These are phyloP conservation scores for Trichonephila clavipes DNA, from an alignment of 1,140 invertebrate genomes.

Conservation along the genomic window DNA sequence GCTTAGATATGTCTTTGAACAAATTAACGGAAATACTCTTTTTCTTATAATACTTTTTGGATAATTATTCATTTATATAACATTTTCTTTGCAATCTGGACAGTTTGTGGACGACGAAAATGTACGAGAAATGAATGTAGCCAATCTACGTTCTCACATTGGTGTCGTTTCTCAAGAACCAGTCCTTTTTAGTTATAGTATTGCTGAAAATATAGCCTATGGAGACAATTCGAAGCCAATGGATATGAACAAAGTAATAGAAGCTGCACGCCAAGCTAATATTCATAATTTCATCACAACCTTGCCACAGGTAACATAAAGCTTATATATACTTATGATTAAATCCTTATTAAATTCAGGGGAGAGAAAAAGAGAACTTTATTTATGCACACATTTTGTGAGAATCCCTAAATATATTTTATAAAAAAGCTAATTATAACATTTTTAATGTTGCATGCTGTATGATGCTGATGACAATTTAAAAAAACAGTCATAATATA, in stretches of 20 bases:
- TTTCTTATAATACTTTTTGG: background rate
- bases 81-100: background rate
- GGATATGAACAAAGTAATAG: slow-evolving; percentile 81
- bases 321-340: slow-evolving; percentile 76
- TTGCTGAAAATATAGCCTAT: slow-evolving; percentile 83
- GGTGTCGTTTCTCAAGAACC: slow-evolving; percentile 86
- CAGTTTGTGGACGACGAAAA: slow-evolving; percentile 85
- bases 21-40: background rate
- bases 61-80: background rate
- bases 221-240: slow-evolving; percentile 79
- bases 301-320: slow-evolving; percentile 84
- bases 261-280: slow-evolving; percentile 86
- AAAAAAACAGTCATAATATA: too few species aligned
- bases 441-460: too few species aligned
- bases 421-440: too few species aligned
- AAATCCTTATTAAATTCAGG: too few species aligned
- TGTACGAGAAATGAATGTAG: slow-evolving; percentile 86
- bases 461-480: too few species aligned
- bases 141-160: slow-evolving; percentile 81
- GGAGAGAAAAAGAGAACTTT: too few species aligned
- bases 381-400: too few species aligned
- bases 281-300: slow-evolving; percentile 87
- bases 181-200: slow-evolving; percentile 83
- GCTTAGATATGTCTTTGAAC: background rate
- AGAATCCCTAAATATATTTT: too few species aligned